phyloP scores from a whole-genome alignment of 2,113 vertebrate genomes.

The Antechinus stuartii region DNA sequence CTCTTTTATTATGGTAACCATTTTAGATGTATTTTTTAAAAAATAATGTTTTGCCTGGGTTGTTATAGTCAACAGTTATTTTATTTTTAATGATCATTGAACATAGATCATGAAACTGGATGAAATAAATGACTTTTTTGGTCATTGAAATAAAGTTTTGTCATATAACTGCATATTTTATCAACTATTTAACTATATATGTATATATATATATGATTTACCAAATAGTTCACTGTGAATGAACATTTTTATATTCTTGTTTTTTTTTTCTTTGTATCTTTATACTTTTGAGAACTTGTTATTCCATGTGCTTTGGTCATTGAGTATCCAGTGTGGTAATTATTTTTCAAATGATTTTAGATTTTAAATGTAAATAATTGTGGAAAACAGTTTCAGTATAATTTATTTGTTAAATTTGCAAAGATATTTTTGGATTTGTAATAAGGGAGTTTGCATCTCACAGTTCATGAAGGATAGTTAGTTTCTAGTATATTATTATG shows the following conservation, averaged over 20 bases:
- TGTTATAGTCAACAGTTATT: neutral
- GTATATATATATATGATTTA: neutral
- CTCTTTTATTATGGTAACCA: neutral
- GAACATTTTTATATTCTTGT: neutral
- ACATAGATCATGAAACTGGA: neutral
- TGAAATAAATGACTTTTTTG: neutral
- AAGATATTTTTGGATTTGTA: neutral
- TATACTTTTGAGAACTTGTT: neutral
- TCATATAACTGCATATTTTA: neutral
- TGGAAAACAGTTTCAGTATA: neutral
- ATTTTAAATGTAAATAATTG: neutral
- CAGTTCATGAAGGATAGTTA: neutral
- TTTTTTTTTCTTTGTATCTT: neutral
- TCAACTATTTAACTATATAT: neutral
- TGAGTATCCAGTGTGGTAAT: neutral
- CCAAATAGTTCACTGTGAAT: neutral
- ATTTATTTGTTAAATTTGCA: neutral
- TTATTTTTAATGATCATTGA: neutral
- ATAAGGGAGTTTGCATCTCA: neutral
- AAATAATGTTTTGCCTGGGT: neutral
- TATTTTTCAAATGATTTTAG: neutral
- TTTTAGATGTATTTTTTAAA: neutral
- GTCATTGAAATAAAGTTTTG: neutral
- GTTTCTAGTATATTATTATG: no score
- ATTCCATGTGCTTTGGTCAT: neutral